phyloP scores from a whole-genome alignment of 2,113 vertebrate genomes.

The Smithornis capensis region DNA sequence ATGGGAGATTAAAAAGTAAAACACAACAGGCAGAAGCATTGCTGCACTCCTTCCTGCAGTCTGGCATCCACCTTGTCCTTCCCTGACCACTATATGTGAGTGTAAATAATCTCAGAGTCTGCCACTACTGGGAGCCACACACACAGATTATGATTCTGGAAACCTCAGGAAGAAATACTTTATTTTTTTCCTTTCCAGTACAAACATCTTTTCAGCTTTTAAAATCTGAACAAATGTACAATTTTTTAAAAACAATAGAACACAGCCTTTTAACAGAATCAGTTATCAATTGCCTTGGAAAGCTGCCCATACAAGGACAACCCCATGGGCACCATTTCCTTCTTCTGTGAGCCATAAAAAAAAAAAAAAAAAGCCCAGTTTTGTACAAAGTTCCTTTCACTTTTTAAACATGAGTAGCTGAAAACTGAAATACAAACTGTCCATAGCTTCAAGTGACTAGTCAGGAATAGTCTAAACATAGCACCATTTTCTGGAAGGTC shows the following conservation, averaged over 20 bases:
- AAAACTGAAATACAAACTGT: conserved; percentile 28
- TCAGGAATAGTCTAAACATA: conserved; percentile 33
- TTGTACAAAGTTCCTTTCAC: neutral
- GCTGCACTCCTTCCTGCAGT: neutral
- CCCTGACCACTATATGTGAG: rapidly evolving
- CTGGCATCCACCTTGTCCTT: neutral
- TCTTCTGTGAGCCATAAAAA: neutral
- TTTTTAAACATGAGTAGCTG: conserved; percentile 3
- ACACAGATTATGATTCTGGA: neutral
- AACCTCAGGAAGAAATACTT: conserved; percentile 26
- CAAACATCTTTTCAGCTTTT: conserved; percentile 31
- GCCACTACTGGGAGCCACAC: neutral
- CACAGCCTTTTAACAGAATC: neutral
- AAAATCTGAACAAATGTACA: conserved; percentile 45
- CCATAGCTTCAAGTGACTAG: conserved; percentile 13
- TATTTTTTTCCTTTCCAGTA: conserved; percentile 31
- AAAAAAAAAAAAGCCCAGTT: neutral
- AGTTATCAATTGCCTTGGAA: neutral
- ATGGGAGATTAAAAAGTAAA: neutral
- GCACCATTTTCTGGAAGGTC: conserved; percentile 17
- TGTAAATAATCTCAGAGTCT: neutral
- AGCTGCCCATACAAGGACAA: neutral
- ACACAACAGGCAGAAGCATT: neutral
- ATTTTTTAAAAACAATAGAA: conserved; percentile 12
- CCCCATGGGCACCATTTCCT: rapidly evolving